Evolutionary conservation across 2,888 invertebrate species (phyloP).

Genomic region (Lapara coniferarum): DNA sequence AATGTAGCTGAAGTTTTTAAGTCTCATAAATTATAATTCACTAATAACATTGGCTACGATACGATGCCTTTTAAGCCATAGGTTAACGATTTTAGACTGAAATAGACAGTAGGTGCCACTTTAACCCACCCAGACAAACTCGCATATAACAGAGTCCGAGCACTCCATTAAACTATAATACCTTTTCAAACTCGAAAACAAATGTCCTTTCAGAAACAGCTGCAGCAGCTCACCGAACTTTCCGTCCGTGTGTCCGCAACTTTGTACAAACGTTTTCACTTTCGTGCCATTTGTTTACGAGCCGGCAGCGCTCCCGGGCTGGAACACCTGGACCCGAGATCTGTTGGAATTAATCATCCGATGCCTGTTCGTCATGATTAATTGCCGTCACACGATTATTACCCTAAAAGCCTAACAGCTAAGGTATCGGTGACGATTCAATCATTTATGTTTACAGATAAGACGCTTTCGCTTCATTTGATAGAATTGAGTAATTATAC

Average conservation of each 20-base stretch:
- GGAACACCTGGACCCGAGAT: slow-evolving; percentile 57
- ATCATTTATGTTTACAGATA: slow-evolving; percentile 28
- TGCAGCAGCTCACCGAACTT: slow-evolving; percentile 4
- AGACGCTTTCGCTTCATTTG: slow-evolving; percentile 1
- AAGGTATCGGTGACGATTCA: slow-evolving; percentile 33
- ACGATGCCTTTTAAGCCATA: too few species aligned
- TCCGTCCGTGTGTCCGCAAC: slow-evolving; percentile 27
- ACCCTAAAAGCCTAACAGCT: slow-evolving; percentile 35
- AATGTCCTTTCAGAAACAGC: background rate
- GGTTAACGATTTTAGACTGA: too few species aligned
- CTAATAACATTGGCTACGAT: too few species aligned
- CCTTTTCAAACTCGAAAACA: background rate
- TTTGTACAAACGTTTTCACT: slow-evolving; percentile 44
- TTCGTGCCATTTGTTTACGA: slow-evolving; percentile 55
- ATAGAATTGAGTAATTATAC: slow-evolving; percentile 22
- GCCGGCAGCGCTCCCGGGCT: slow-evolving; percentile 32
- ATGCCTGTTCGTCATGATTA: slow-evolving; percentile 57
- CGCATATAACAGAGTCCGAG: too few species aligned
- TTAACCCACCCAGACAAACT: too few species aligned
- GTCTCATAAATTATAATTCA: too few species aligned
- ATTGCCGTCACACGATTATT: slow-evolving; percentile 57
- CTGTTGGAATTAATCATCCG: slow-evolving; percentile 65
- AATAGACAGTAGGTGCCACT: too few species aligned
- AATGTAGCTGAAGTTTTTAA: too few species aligned
- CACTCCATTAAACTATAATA: too few species aligned